Evolutionary conservation across 1,140 invertebrate genomes (phyloP).

Genomic region (Arion vulgaris): DNA sequence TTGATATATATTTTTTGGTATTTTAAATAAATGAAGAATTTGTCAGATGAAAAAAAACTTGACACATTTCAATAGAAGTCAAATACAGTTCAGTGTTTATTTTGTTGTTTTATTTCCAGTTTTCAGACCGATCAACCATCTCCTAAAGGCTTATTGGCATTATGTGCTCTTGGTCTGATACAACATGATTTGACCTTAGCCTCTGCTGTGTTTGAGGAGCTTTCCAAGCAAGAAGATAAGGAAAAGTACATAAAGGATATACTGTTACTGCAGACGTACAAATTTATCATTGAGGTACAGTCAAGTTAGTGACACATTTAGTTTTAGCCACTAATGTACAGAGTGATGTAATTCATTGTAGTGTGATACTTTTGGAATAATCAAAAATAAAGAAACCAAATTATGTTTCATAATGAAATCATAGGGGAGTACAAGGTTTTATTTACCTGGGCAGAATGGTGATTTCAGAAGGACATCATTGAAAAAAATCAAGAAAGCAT

Average conservation of each 20-base stretch:
- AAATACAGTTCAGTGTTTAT: neutral
- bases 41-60: no score
- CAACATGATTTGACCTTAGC: constrained; percentile 79
- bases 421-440: no score
- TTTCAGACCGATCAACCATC: constrained; percentile 77
- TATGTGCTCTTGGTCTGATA: constrained; percentile 80
- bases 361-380: no score
- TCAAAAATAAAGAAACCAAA: no score
- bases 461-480: no score
- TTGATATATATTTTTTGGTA: no score
- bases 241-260: constrained; percentile 39
- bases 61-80: no score
- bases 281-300: constrained; percentile 23
- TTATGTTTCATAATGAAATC: no score
- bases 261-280: constrained; percentile 39
- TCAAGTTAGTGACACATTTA: neutral
- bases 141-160: constrained; percentile 79
- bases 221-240: constrained; percentile 62
- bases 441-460: no score
- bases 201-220: constrained; percentile 79
- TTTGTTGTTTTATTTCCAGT: constrained; percentile 42
- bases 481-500: no score
- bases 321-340: neutral
- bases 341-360: neutral
- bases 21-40: no score